These are phyloP conservation scores for Amblyornis subalaris DNA, from an alignment of 2,113 vertebrate species.

Conservation along the genomic window DNA sequence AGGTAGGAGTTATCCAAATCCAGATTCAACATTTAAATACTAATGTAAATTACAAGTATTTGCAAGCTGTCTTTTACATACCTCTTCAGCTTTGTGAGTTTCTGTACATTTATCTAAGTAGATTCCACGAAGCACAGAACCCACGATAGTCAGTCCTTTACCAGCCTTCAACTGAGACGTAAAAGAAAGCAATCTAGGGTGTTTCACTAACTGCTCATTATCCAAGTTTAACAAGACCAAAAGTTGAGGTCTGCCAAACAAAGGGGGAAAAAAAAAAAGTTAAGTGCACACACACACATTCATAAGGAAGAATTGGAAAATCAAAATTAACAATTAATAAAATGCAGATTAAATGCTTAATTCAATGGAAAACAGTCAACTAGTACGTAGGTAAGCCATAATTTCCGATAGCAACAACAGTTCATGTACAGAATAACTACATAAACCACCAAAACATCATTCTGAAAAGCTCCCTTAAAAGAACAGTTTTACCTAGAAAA, in stretches of 20 bases:
- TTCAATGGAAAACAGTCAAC: neutral
- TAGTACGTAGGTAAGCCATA: neutral
- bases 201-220: constrained; percentile 81
- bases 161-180: constrained; percentile 93
- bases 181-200: constrained; percentile 89
- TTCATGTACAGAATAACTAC: neutral
- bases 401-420: neutral
- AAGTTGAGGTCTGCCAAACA: constrained; percentile 82
- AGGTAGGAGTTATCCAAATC: neutral
- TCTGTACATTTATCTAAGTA: constrained; percentile 86
- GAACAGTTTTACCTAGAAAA: neutral
- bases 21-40: neutral
- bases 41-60: neutral
- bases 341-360: neutral
- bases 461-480: neutral
- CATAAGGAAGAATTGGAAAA: neutral
- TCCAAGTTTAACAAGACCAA: constrained; percentile 90
- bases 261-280: neutral
- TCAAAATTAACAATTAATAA: neutral
- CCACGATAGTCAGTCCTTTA: constrained; percentile 93
- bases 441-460: neutral
- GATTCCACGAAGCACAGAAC: constrained; percentile 87
- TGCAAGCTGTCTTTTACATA: constrained; percentile 32
- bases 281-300: neutral
- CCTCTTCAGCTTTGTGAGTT: constrained; percentile 87